A percentile compares a stretch with the other conserved stretches of the same genome.
These are phyloP conservation scores for Terrapene triunguis DNA, from an alignment of 2,113 vertebrate species.

Conservation along the genomic window DNA sequence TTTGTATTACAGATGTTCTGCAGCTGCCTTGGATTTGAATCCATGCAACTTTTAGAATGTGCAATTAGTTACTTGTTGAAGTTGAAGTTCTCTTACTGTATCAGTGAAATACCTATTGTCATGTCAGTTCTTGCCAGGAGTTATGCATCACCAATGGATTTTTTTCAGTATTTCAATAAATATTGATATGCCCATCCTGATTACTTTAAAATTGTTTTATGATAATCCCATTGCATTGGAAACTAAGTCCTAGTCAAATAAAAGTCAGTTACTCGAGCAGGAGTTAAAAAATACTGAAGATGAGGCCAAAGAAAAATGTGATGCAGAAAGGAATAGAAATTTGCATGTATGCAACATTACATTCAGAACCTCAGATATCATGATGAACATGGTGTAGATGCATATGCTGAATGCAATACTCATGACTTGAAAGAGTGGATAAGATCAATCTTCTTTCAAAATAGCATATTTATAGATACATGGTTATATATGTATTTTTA, in stretches of 20 bases:
- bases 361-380: neutral
- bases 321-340: neutral
- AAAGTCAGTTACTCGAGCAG: neutral
- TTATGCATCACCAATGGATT: conserved; percentile 84
- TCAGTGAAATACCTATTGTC: conserved; percentile 83
- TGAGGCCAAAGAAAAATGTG: neutral
- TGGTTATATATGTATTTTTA: neutral
- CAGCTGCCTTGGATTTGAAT: conserved; percentile 81
- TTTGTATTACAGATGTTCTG: conserved; percentile 77
- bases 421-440: neutral
- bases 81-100: conserved; percentile 81
- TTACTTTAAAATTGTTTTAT: conserved; percentile 72
- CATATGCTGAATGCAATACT: neutral
- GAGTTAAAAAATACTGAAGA: neutral
- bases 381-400: neutral
- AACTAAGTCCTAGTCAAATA: neutral
- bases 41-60: conserved; percentile 77
- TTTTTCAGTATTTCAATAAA: conserved; percentile 93
- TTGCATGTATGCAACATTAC: neutral
- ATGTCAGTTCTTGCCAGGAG: conserved; percentile 82
- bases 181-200: conserved; percentile 85
- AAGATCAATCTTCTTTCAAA: neutral
- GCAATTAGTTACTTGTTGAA: conserved; percentile 78
- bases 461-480: neutral
- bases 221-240: conserved; percentile 15